Conservation (phyloP, 2,113 vertebrate genomes). For the Pterophyllum scalare region DNA sequence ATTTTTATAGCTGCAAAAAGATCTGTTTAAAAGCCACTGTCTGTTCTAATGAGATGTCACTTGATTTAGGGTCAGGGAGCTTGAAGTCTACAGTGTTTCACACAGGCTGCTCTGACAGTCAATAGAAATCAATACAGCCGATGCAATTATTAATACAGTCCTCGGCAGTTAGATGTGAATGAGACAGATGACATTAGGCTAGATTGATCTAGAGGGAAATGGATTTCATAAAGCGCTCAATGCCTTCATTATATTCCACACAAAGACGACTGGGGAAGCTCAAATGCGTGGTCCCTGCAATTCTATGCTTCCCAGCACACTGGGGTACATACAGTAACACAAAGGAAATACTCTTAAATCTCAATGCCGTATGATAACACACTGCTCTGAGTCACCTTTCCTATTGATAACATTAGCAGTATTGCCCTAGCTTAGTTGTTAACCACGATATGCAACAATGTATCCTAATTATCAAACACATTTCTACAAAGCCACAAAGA, state of each 20-base stretch:
- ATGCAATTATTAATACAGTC: conserved; percentile 87
- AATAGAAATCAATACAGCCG: conserved; percentile 86
- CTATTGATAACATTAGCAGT: background rate
- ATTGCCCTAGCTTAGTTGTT: conserved; percentile 6
- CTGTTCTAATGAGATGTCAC: conserved; percentile 83
- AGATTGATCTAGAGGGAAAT: conserved; percentile 86
- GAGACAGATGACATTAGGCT: conserved; percentile 85
- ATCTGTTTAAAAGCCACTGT: conserved; percentile 75
- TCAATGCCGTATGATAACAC: conserved; percentile 21
- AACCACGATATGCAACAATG: background rate
- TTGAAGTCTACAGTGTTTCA: conserved; percentile 70
- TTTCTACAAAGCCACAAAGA: background rate
- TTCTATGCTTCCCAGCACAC: conserved; percentile 14
- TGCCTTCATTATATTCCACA: conserved; percentile 77
- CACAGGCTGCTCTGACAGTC: conserved; percentile 60
- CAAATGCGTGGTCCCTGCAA: conserved; percentile 32
- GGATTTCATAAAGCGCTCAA: conserved; percentile 82
- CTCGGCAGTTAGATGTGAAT: conserved; percentile 83
- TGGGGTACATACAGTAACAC: background rate
- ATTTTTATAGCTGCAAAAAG: conserved; percentile 75
- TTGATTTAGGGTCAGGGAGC: conserved; percentile 82
- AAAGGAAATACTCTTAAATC: conserved; percentile 32
- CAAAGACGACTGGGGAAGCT: conserved; percentile 54
- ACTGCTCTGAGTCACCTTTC: background rate
- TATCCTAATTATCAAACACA: background rate